phyloP scores from a whole-genome alignment of 2,797 vertebrate genomes.

The Centropyge bicolor region DNA sequence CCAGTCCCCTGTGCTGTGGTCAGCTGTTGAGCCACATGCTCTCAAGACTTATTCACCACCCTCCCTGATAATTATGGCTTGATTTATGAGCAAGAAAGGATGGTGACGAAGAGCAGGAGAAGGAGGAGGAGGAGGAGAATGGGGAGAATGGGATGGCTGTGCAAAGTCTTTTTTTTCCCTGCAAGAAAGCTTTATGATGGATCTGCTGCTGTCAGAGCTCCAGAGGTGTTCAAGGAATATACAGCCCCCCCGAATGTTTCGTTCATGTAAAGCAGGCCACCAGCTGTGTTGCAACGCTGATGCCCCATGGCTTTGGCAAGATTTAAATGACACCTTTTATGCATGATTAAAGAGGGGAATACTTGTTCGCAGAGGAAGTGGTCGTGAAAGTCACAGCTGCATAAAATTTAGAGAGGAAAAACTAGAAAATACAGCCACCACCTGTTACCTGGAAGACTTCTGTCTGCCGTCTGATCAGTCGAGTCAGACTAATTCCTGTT shows the following conservation, averaged over 20 bases:
- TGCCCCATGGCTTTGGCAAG: conserved; percentile 43
- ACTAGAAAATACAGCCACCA: not conserved
- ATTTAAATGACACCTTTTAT: conserved; percentile 57
- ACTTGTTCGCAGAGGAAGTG: conserved; percentile 7
- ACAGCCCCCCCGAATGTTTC: conserved; percentile 39
- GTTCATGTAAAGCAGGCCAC: conserved; percentile 64
- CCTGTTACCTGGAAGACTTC: conserved; percentile 12
- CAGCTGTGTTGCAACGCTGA: conserved; percentile 22
- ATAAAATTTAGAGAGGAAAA: conserved; percentile 8
- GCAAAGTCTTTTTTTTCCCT: conserved; percentile 25
- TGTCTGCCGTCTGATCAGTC: conserved; percentile 1
- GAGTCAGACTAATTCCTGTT: conserved; percentile 20
- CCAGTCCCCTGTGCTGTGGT: conserved; percentile 58
- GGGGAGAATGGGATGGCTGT: conserved; percentile 12
- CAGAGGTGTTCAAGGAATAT: conserved; percentile 55
- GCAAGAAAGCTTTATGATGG: conserved; percentile 48
- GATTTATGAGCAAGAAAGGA: conserved; percentile 67
- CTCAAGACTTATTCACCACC: conserved; percentile 57
- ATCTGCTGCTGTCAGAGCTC: conserved; percentile 59
- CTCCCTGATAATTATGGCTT: conserved; percentile 66
- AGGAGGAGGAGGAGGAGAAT: conserved; percentile 13
- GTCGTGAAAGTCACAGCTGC: conserved; percentile 36
- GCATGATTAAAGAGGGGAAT: conserved; percentile 53
- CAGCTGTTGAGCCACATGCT: conserved; percentile 76
- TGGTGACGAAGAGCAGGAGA: conserved; percentile 12